Evolutionary conservation across 2,888 invertebrate genomes (phyloP), one percentile per base, ranked within the genome.

Genomic region (Machimus rusticus): DNA sequence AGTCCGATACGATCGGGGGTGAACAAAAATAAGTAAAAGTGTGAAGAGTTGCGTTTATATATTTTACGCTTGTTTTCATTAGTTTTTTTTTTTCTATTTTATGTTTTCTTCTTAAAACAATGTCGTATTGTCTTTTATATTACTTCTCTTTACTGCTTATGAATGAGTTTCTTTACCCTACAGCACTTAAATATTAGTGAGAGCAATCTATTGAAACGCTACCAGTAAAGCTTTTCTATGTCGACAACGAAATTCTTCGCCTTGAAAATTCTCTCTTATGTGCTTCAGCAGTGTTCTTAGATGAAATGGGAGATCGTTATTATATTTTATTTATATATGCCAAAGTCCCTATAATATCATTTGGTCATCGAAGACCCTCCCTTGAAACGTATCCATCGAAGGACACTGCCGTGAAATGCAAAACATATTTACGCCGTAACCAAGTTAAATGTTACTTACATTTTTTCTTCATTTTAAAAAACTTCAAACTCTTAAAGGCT

Each of bases 91-190:
- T 19, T 23, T 78, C 37, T 78, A 78, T 46, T 43, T 78, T 39
- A 39, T 39, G 39, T 39, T 43, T 39, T 39, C 39, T 81, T 81
- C 81, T 81, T 81, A 81, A 55, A 81, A 81, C 81, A 81, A 81
- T 81, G 28, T 81, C 23, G 81, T 81, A 81, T 81, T 81, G 81
- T 81, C 81, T 81, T 81, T 81, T 81, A 81, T 81, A 81, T 81
- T 81, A 81, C 51, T 81, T 81, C 51, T 46, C 31, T 81, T 81
- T 81, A 51, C 51, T 12, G 81, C 55, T 46, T 51, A 81, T 81
- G 34, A 81, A 55, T 28, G 81, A 81, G 51, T 51, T 81, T 31
- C 9, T 66, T 66, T 39, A 76, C 39, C 39, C 76, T 76, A 76
- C 76, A 76, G 76, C 76, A 76, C 76, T 76, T 76, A 76, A 37